Percentiles rank a stretch among this genome's conserved stretches.
Conservation (phyloP, 2,888 invertebrate genomes). For the Heliconius cydno region DNA sequence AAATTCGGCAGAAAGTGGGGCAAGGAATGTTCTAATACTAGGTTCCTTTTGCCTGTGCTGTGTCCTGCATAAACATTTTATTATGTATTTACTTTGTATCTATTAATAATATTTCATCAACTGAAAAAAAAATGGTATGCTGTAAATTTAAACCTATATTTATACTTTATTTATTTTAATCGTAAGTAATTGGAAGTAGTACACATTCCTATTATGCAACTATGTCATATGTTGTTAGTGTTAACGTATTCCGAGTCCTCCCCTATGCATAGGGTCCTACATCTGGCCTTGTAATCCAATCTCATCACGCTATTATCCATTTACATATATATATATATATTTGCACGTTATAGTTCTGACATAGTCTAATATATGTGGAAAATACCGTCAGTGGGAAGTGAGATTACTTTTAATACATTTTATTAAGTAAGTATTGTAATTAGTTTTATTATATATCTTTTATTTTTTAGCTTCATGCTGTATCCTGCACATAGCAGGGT, state of each 20-base stretch:
- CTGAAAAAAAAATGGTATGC: too few species aligned
- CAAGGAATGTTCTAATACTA: too few species aligned
- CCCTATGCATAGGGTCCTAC: slow-evolving; percentile 44
- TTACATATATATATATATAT: slow-evolving; percentile 59
- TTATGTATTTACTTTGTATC: too few species aligned
- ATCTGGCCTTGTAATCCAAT: slow-evolving; percentile 58
- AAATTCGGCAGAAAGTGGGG: too few species aligned
- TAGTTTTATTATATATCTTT: too few species aligned
- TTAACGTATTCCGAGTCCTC: slow-evolving; percentile 33
- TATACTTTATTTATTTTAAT: not conserved
- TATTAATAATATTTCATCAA: too few species aligned
- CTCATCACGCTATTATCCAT: slow-evolving; percentile 59
- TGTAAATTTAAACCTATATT: too few species aligned
- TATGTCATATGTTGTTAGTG: slow-evolving; percentile 6
- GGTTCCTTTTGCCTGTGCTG: too few species aligned
- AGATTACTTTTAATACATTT: not conserved
- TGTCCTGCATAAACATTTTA: too few species aligned
- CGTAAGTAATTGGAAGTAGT: not conserved
- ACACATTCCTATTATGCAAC: not conserved
- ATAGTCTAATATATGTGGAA: not conserved
- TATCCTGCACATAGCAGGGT: too few species aligned
- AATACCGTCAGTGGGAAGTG: not conserved
- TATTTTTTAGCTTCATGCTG: too few species aligned
- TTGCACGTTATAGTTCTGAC: slow-evolving; percentile 18
- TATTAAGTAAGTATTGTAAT: too few species aligned